These are phyloP conservation scores for Mionectes macconnelli DNA, from an alignment of 2,113 vertebrate species.

Conservation along the genomic window DNA sequence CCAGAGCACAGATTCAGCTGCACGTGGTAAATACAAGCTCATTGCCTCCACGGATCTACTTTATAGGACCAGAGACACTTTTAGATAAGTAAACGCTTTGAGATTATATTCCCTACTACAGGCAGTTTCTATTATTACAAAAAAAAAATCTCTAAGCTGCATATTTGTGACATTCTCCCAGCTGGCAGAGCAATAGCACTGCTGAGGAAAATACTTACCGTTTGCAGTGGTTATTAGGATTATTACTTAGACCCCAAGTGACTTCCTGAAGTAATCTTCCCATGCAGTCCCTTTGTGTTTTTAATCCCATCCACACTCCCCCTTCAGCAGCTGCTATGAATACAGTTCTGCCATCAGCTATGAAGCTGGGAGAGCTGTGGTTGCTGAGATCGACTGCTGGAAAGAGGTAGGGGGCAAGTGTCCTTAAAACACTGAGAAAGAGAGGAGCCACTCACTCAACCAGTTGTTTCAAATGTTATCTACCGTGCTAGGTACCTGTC, in stretches of 20 bases:
- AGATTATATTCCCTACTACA: conserved; percentile 12
- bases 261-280: conserved; percentile 37
- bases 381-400: not conserved
- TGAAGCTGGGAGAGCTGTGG: accelerated
- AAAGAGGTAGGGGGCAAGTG: not conserved
- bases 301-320: not conserved
- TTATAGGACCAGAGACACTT: not conserved
- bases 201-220: conserved; percentile 30
- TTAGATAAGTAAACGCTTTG: not conserved
- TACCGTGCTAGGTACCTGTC: not conserved
- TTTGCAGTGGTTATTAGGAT: conserved; percentile 53
- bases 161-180: not conserved
- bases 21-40: not conserved
- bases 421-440: not conserved
- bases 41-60: not conserved
- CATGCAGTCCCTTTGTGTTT: conserved; percentile 1
- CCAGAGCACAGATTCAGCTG: not conserved
- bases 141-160: conserved; percentile 13
- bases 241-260: conserved; percentile 46
- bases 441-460: not conserved
- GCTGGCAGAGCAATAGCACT: not conserved
- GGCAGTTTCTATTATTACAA: conserved; percentile 25
- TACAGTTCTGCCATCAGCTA: not conserved
- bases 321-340: not conserved
- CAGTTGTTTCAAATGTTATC: not conserved